A percentile compares a stretch with the other conserved stretches of the same genome.
These are phyloP conservation scores for Sepiola atlantica DNA, from an alignment of 2,888 invertebrate genomes.

Conservation along the genomic window DNA sequence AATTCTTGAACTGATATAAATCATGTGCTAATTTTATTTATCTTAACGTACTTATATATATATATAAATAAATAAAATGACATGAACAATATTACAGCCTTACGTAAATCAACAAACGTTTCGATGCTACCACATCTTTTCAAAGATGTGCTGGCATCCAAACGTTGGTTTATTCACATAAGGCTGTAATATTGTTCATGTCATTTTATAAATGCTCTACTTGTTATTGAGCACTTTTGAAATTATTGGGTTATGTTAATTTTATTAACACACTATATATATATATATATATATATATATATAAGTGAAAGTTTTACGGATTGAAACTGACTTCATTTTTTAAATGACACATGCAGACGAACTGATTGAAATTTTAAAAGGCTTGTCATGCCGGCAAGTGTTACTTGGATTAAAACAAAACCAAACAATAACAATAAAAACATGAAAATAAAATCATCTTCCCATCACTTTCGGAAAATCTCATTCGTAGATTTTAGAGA, in stretches of 20 bases:
- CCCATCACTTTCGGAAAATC: neutral
- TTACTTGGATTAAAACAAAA: neutral
- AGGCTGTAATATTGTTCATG: no score
- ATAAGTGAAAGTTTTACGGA: neutral
- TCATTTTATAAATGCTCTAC: no score
- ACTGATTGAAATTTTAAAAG: neutral
- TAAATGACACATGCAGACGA: neutral
- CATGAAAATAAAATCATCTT: neutral
- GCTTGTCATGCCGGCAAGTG: neutral
- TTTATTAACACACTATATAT: neutral
- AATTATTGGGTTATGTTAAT: no score
- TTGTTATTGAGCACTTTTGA: no score
- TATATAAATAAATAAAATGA: neutral
- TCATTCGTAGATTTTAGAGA: neutral
- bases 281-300: neutral
- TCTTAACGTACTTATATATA: constrained; percentile 5
- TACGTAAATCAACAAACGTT: no score
- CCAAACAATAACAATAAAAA: no score
- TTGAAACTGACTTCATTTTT: neutral
- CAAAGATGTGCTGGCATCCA: no score
- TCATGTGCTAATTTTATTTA: no score
- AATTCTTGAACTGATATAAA: no score
- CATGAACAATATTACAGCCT: no score
- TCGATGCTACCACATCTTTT: no score
- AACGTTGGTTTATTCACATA: no score